Evolutionary conservation across 1,140 invertebrate genomes (phyloP), one percentile per base, ranked within the genome.

Genomic region (Drusus annulatus): DNA sequence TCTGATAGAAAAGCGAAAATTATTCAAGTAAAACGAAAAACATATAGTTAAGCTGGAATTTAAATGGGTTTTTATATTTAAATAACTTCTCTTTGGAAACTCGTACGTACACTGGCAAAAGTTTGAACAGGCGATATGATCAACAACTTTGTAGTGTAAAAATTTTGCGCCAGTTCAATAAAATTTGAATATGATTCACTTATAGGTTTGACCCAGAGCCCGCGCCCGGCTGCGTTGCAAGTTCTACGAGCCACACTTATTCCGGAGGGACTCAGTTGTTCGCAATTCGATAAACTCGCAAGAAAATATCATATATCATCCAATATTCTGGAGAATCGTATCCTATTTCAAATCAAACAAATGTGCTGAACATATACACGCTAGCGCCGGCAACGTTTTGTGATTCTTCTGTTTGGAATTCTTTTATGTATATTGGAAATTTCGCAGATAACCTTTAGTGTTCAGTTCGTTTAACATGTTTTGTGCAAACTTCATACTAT

Each of bases 321-420:
- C 50, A 74, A 74, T 74, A 56, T 56, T 74, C 65, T 69, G 10
- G 28, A 69, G 65, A 69, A 69, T 50, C 65, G 69, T 74, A 74
- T 74, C 69, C 69, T 15, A 25, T 74, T 74, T 28, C 69, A 74
- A 74, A 74, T 74, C 69, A 74, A 74, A 74, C 69, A 74, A 74
- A 74, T 74, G 69, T 74, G 50, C n/a, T 74, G 69, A 51, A 74
- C 56, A 74, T 74, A 54, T 74, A 52, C 54, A 31, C 52, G 19
- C 69, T 4, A n/a, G 68, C 13, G 7, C 51, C 13, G 69, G 51
- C 8, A 56, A 31, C 25, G 69, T 56, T n/a, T 56, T 74, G 50
- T 28, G 69, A 74, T 74, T 74, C 52, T 74, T 54, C 69, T 51
- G 69, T 74, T 74, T 17, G 50, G 51, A 74, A 28, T 74, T 74